Conservation (phyloP, 2,797 vertebrate genomes). For the Scyliorhinus canicula region DNA sequence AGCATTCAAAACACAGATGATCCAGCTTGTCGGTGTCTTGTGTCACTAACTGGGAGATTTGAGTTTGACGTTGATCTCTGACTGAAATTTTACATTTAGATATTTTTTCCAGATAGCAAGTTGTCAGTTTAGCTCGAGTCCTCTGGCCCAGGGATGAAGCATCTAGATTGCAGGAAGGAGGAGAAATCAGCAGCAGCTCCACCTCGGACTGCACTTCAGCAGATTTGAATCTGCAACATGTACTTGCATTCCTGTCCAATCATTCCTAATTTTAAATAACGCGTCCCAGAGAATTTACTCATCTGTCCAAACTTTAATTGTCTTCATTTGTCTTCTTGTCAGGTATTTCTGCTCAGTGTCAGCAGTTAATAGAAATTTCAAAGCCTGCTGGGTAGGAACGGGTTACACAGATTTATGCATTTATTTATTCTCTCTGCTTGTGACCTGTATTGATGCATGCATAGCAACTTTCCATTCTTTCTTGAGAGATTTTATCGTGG, state of each 20-base stretch:
- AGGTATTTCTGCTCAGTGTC: no score
- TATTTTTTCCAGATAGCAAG: background rate
- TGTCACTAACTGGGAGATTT: background rate
- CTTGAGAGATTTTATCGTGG: background rate
- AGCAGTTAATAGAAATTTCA: background rate
- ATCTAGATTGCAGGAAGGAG: background rate
- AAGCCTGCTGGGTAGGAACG: background rate
- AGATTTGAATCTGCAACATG: background rate
- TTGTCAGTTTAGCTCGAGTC: conserved; percentile 13
- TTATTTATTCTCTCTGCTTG: background rate
- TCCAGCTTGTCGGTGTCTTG: background rate
- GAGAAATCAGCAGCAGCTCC: background rate
- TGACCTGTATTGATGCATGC: no score
- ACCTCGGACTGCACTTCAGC: background rate
- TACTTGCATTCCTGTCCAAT: background rate
- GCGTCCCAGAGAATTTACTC: background rate
- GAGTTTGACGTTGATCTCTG: no score
- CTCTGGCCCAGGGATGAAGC: background rate
- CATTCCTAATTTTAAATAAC: conserved; percentile 1
- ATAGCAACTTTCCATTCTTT: background rate
- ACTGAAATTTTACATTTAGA: background rate
- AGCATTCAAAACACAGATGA: background rate
- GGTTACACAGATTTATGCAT: background rate
- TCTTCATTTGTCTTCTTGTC: background rate
- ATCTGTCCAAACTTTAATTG: background rate